These are phyloP conservation scores for Diadophis punctatus DNA, from an alignment of 2,113 vertebrate genomes.

Conservation along the genomic window DNA sequence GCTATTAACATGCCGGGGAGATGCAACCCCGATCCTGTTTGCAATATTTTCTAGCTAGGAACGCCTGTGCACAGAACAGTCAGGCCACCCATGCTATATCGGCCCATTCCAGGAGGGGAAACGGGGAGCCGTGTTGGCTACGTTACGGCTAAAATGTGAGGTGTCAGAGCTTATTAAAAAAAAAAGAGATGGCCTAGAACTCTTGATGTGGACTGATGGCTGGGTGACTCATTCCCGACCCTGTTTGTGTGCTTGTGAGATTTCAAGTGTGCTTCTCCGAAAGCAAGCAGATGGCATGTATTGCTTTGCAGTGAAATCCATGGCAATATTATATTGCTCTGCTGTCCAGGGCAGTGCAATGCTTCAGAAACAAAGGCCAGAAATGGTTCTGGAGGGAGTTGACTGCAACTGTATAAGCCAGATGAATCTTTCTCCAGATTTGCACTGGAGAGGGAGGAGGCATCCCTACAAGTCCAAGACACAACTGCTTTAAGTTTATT, in stretches of 20 bases:
- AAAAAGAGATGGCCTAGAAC: slow-evolving; percentile 11
- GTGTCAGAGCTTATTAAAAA: slow-evolving; percentile 62
- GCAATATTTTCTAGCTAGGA: slow-evolving; percentile 54
- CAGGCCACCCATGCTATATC: slow-evolving; percentile 39
- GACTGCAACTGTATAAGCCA: background rate
- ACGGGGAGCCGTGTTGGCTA: slow-evolving; percentile 44
- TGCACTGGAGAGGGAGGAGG: background rate
- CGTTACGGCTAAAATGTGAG: slow-evolving; percentile 52
- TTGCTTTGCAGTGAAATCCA: background rate
- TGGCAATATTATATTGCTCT: background rate
- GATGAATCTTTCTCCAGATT: background rate
- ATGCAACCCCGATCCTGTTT: slow-evolving; percentile 59
- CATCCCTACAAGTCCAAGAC: background rate
- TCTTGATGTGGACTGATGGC: slow-evolving; percentile 45
- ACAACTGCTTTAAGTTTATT: background rate
- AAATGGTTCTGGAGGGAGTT: background rate
- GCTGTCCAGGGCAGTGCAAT: background rate
- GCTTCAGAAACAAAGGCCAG: background rate
- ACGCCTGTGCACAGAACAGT: slow-evolving; percentile 27
- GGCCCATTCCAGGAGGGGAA: slow-evolving; percentile 42
- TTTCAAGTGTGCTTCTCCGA: slow-evolving; percentile 21
- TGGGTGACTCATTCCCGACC: background rate
- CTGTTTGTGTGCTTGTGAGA: slow-evolving; percentile 14
- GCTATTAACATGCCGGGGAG: slow-evolving; percentile 57
- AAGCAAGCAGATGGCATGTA: background rate